Conservation (phyloP, 1,140 invertebrate species). For the Dinothrombium tinctorium region DNA sequence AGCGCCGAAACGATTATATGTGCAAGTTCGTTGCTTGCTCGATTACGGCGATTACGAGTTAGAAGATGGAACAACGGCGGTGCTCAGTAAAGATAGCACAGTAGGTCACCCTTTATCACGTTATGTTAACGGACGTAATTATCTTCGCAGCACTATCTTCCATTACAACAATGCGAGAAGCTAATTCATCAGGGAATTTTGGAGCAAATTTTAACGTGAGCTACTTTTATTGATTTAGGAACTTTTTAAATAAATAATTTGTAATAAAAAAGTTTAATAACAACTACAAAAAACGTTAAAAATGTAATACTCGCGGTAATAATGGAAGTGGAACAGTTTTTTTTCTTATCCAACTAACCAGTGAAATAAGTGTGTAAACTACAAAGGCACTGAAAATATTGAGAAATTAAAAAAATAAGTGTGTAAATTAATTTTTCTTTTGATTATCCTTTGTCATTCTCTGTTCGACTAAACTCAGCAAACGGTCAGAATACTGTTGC, state of each 20-base stretch:
- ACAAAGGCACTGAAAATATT: no score
- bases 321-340: no score
- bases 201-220: constrained; percentile 34
- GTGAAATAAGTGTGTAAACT: no score
- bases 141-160: constrained; percentile 46
- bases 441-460: constrained; percentile 22
- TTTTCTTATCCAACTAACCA: no score
- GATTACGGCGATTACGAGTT: constrained; percentile 86
- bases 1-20: constrained; percentile 72
- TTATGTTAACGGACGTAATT: not conserved
- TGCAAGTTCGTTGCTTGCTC: constrained; percentile 59
- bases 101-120: constrained; percentile 17
- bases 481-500: constrained; percentile 36
- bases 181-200: constrained; percentile 75
- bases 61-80: constrained; percentile 65
- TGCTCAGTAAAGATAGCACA: constrained; percentile 67
- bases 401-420: no score
- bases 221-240: no score
- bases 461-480: constrained; percentile 34
- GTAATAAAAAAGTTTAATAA: no score
- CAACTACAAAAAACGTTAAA: no score
- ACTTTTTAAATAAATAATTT: no score
- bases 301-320: no score
- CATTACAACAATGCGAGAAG: constrained; percentile 63
- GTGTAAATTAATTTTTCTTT: constrained; percentile 1